A percentile compares a stretch with the other conserved stretches of the same genome.
phyloP scores from a whole-genome alignment of 2,797 vertebrate genomes.

The Sebastes steindachneri region DNA sequence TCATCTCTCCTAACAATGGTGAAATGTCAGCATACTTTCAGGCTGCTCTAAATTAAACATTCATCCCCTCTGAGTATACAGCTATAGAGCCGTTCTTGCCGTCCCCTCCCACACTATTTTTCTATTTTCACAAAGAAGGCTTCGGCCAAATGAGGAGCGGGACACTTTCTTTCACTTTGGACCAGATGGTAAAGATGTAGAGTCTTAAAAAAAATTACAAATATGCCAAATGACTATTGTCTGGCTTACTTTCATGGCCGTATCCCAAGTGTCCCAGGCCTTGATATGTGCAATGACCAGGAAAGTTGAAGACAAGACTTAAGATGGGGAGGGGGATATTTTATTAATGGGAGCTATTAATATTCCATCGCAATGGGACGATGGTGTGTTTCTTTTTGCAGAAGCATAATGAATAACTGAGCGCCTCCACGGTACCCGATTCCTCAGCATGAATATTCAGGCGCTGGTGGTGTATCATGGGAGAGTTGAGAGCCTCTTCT shows the following conservation, averaged over 20 bases:
- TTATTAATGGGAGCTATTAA: conserved; percentile 87
- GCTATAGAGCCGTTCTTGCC: conserved; percentile 62
- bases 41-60: conserved; percentile 85
- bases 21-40: conserved; percentile 84
- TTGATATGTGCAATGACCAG: conserved; percentile 52
- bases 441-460: conserved; percentile 85
- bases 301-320: conserved; percentile 68
- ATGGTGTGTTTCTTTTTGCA: conserved; percentile 82
- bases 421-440: conserved; percentile 73
- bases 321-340: conserved; percentile 77
- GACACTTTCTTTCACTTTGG: conserved; percentile 20
- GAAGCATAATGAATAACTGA: conserved; percentile 86
- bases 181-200: conserved; percentile 24
- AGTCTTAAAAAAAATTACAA: conserved; percentile 19
- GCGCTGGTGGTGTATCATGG: conserved; percentile 62
- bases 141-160: conserved; percentile 39
- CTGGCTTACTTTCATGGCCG: conserved; percentile 35
- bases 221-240: conserved; percentile 38
- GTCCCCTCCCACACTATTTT: conserved; percentile 46
- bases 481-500: conserved; percentile 67
- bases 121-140: conserved; percentile 44
- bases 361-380: conserved; percentile 84
- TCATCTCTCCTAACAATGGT: conserved; percentile 79
- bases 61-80: conserved; percentile 68
- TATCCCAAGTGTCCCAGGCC: conserved; percentile 46